These are phyloP conservation scores for Orchesella flavescens DNA, from an alignment of 2,888 invertebrate species.

Conservation along the genomic window DNA sequence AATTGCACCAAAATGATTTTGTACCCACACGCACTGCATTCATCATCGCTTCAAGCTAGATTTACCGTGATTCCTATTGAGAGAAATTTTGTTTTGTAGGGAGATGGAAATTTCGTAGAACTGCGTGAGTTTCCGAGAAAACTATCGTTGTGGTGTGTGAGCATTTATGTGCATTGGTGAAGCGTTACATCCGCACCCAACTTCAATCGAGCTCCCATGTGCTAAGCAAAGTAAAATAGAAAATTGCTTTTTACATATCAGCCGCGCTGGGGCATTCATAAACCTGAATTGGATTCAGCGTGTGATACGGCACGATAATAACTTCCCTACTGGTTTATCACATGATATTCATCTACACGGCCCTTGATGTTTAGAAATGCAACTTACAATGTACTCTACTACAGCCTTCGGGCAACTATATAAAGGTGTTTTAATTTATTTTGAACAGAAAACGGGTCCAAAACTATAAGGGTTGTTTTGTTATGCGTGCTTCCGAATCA, in stretches of 20 bases:
- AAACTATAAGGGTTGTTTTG: background rate
- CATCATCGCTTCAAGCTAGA: slow-evolving; percentile 49
- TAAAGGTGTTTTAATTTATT: slow-evolving; percentile 30
- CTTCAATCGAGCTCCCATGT: slow-evolving; percentile 50
- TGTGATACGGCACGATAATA: too few species aligned
- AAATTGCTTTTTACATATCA: too few species aligned
- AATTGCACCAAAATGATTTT: slow-evolving; percentile 20
- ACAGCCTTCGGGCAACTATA: background rate
- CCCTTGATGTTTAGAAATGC: too few species aligned
- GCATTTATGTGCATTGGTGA: slow-evolving; percentile 58
- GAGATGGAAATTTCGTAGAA: slow-evolving; percentile 39
- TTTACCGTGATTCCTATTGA: slow-evolving; percentile 56
- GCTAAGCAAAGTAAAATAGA: too few species aligned
- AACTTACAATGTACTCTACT: too few species aligned
- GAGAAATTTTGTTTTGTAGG: background rate
- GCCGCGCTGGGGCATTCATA: too few species aligned
- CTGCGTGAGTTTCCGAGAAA: slow-evolving; percentile 52
- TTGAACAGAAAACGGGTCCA: slow-evolving; percentile 1
- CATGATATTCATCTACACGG: too few species aligned
- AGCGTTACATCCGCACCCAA: slow-evolving; percentile 65
- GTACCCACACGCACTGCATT: slow-evolving; percentile 12
- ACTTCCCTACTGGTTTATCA: too few species aligned
- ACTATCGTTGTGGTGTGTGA: too few species aligned
- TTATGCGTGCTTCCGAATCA: slow-evolving; percentile 57
- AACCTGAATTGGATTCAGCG: too few species aligned